Evolutionary conservation across 2,888 invertebrate species (phyloP), one percentile per base, ranked within the genome.

Genomic region (Drosophila subsilvestris): DNA sequence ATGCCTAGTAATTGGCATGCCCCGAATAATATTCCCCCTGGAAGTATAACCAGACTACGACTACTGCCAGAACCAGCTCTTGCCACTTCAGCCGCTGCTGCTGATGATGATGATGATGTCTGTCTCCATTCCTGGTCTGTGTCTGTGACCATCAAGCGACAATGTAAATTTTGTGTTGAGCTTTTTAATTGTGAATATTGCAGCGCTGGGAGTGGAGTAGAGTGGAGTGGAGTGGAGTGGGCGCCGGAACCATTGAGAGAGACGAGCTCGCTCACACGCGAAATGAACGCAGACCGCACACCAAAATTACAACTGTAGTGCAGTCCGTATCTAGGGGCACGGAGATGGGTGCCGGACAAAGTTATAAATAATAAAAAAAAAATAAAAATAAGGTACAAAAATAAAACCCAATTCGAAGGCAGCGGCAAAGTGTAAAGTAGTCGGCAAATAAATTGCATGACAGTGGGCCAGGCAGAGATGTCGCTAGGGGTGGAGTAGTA

Each of bases 161-260:
- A 86, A 86, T 87, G 86, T 88, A 86, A 86, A 86, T 88, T 86
- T 83, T 84, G 79, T 88, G 86, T 88, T 88, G 81, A 88, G 86
- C 86, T 86, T 86, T 85, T 86, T 86, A 86, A 86, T 86, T 86
- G 81, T 86, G 79, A 87, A 82, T 78, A 75, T 74, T 67, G 56
- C 69, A 67, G 68, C 29, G 47, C 14, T 44, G 59, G 1, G 22
- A 22, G 5, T 22, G 6, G 25, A 6, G 20, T n/a, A n/a, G 20
- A 3, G 25, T 25, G 25, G 25, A 1, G 25, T 25, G 25, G 25
- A 6, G 25, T 25, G 25, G 25, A 6, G 25, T 22, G 22, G 22
- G 22, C 22, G 22, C 2, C 27, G 27, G 44, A 8, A 17, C n/a
- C 50, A 43, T 25, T 14, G 58, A 14, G 17, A 22, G 18, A 9